These are phyloP conservation scores for Orthonyx spaldingii DNA, from an alignment of 2,113 vertebrate species.

Conservation along the genomic window DNA sequence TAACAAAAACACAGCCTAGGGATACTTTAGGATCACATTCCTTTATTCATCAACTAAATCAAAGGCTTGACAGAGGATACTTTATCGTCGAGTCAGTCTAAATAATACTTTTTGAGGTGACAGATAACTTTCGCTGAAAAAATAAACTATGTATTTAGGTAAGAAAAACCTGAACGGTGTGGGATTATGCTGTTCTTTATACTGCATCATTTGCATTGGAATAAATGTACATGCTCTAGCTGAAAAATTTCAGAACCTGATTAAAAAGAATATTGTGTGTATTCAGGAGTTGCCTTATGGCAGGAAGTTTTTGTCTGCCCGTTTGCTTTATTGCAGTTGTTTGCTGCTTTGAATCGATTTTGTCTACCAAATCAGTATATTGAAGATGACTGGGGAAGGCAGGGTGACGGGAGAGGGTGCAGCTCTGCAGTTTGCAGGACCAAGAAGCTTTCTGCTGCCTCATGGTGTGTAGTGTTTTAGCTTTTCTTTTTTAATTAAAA, in stretches of 20 bases:
- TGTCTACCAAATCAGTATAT: conserved; percentile 54
- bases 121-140: conserved; percentile 22
- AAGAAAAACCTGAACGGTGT: not conserved
- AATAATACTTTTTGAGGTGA: conserved; percentile 41
- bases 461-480: not conserved
- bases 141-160: not conserved
- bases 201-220: not conserved
- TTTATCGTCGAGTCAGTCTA: not conserved
- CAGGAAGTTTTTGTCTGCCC: conserved; percentile 71
- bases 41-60: conserved; percentile 60
- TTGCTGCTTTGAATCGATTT: conserved; percentile 71
- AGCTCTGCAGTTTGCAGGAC: conserved; percentile 38
- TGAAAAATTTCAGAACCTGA: not conserved
- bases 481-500: not conserved
- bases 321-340: conserved; percentile 55
- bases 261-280: not conserved
- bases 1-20: conserved; percentile 54
- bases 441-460: conserved; percentile 20
- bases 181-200: not conserved
- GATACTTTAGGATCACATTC: conserved; percentile 47
- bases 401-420: not conserved
- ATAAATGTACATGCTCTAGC: not conserved
- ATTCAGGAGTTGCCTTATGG: conserved; percentile 33
- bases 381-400: conserved; percentile 31
- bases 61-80: conserved; percentile 33